phyloP scores from a whole-genome alignment of 2,888 invertebrate genomes.

The Caenorhabditis sp. region DNA sequence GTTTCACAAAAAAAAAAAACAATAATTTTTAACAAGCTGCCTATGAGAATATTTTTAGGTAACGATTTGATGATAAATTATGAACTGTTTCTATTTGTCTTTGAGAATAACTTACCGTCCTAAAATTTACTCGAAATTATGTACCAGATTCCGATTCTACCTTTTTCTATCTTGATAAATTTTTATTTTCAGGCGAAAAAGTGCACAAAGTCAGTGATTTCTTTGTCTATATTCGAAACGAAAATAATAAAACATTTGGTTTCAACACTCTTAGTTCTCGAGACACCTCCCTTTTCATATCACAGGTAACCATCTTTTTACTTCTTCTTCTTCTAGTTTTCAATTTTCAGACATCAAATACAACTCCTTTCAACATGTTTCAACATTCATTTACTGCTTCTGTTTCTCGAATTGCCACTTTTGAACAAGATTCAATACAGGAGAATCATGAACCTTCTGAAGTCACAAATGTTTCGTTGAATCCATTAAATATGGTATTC shows the following conservation, averaged over 20 bases:
- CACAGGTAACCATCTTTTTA: constrained; percentile 36
- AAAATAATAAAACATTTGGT: constrained; percentile 37
- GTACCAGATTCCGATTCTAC: too few relatives aligned
- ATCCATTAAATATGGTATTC: constrained; percentile 53
- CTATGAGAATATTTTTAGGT: too few relatives aligned
- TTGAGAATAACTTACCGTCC: too few relatives aligned
- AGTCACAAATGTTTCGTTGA: constrained; percentile 45
- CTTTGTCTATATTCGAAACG: constrained; percentile 35
- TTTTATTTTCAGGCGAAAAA: constrained; percentile 34
- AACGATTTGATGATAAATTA: too few relatives aligned
- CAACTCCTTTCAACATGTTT: constrained; percentile 42
- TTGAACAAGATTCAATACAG: constrained; percentile 27
- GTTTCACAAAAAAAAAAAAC: too few relatives aligned
- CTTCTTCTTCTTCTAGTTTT: too few relatives aligned
- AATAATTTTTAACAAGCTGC: too few relatives aligned
- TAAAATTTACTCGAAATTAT: too few relatives aligned
- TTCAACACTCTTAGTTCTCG: constrained; percentile 49
- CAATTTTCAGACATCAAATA: constrained; percentile 36
- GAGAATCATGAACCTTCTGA: constrained; percentile 23
- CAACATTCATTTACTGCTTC: constrained; percentile 43
- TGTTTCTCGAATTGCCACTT: constrained; percentile 32
- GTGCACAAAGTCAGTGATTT: constrained; percentile 42
- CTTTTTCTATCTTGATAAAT: too few relatives aligned
- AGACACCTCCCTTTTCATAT: constrained; percentile 49
- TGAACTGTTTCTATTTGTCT: too few relatives aligned